phyloP scores from a whole-genome alignment of 1,140 invertebrate species.

The Argopecten irradians region DNA sequence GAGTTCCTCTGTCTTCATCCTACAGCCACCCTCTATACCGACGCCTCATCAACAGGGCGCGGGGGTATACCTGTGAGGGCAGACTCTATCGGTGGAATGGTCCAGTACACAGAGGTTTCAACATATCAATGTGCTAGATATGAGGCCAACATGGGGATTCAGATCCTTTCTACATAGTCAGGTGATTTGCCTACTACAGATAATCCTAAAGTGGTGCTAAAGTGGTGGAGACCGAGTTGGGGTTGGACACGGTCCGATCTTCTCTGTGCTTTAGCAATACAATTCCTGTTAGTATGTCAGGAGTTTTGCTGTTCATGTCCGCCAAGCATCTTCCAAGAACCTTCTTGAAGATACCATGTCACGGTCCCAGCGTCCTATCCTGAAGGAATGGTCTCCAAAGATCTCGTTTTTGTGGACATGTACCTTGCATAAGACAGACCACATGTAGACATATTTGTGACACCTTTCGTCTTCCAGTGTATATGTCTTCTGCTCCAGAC shows the following conservation, averaged over 20 bases:
- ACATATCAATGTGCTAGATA: conserved; percentile 20
- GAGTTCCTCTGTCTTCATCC: not conserved
- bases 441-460: not conserved
- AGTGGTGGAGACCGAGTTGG: no score
- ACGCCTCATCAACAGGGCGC: not conserved
- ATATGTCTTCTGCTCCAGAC: no score
- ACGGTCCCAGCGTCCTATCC: not conserved
- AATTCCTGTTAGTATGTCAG: no score
- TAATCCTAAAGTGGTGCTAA: no score
- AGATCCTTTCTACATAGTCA: not conserved
- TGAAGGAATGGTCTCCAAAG: not conserved
- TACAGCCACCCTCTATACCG: no score
- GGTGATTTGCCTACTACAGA: not conserved
- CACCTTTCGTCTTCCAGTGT: not conserved
- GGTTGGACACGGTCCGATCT: no score
- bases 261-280: no score
- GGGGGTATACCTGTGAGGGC: not conserved
- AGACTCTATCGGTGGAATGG: not conserved
- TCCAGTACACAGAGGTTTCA: not conserved
- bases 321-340: not conserved
- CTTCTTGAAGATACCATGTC: not conserved
- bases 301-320: not conserved
- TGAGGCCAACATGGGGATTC: not conserved
- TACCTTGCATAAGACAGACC: no score
- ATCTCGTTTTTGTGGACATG: not conserved